phyloP scores from a whole-genome alignment of 2,797 vertebrate species.

The Chiroxiphia lanceolata region DNA sequence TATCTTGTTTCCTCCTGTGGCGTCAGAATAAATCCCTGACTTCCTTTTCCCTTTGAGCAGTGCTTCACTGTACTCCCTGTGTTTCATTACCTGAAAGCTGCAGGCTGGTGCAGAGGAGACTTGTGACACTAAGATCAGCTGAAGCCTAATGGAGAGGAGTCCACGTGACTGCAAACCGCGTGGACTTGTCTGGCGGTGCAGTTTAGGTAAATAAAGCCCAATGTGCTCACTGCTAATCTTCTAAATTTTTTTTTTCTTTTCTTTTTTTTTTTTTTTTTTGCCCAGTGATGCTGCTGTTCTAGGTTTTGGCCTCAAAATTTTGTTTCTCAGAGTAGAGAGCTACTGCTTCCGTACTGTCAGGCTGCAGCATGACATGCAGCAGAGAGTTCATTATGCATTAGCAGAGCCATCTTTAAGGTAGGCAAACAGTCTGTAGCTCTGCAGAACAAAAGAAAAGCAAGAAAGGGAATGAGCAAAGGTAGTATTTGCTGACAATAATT shows the following conservation, averaged over 20 bases:
- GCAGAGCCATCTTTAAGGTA: slow-evolving; percentile 20
- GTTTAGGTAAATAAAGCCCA: slow-evolving; percentile 1
- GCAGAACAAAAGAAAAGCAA: background rate
- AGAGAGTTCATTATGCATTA: slow-evolving; percentile 31
- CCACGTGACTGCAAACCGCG: background rate
- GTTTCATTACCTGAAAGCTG: slow-evolving; percentile 2
- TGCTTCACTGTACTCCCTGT: background rate
- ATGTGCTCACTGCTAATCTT: background rate
- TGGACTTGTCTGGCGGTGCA: background rate
- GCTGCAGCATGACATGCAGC: slow-evolving; percentile 18
- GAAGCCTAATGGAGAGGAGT: slow-evolving; percentile 38
- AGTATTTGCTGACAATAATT: background rate
- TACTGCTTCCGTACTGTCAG: background rate
- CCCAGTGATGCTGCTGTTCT: background rate
- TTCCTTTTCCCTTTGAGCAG: background rate
- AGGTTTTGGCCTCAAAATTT: background rate
- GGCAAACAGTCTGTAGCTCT: background rate
- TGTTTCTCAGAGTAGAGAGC: background rate
- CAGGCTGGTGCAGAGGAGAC: slow-evolving; percentile 51
- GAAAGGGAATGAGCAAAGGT: background rate
- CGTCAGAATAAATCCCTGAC: background rate
- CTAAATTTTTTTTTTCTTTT: background rate
- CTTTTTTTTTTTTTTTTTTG: background rate
- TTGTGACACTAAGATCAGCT: slow-evolving; percentile 41
- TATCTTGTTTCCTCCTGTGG: background rate